Evolutionary conservation across 2,113 vertebrate species (phyloP), one percentile per base, ranked within the genome.

Genomic region (Falcunculus frontatus): DNA sequence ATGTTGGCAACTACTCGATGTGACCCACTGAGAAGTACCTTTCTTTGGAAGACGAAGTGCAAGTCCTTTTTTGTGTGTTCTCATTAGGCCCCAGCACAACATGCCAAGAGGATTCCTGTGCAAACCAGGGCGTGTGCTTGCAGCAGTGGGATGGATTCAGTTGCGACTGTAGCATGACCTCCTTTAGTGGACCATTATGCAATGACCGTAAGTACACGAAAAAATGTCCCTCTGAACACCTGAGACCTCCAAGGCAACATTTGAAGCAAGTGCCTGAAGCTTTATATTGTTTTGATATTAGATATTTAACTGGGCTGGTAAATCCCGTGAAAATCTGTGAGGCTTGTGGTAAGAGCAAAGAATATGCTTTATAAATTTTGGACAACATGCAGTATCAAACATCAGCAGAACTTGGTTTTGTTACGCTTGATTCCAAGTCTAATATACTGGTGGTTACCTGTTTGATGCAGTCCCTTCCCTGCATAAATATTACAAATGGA

Each of bases 81-180:
- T 73, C 92, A 81, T 37, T 97, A 99, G 99, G 99, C 77, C 99
- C 99, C 78, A 99, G 99, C 97, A 99, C 99, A 3, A 99, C 99
- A 1, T 99, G 99, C 96, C 99, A 99, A 91, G 99, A 99, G 94
- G 99, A 99, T 93, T 99, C 99, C 0, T 99, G 99, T 68, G 99
- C 99, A n/a, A 99, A 99, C 97, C 99, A 99, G 97, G 99, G 99
- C 1, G 99, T 99, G 92, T 99, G 99, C 97, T 97, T 99, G 4
- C 99, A 99, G 98, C 99, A 99, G 89, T 99, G 99, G 99, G 99
- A 99, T 52, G 99, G 99, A 70, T 99, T 99, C 98, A 99, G 98
- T 80, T 99, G 99, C 65, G 99, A 99, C 98, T 99, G 99, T 39
- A 99, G 99, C 53, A 99, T 99, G 99, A 99, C 99, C 7, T 99